phyloP scores from a whole-genome alignment of 2,113 vertebrate species.

The Collichthys lucidus region DNA sequence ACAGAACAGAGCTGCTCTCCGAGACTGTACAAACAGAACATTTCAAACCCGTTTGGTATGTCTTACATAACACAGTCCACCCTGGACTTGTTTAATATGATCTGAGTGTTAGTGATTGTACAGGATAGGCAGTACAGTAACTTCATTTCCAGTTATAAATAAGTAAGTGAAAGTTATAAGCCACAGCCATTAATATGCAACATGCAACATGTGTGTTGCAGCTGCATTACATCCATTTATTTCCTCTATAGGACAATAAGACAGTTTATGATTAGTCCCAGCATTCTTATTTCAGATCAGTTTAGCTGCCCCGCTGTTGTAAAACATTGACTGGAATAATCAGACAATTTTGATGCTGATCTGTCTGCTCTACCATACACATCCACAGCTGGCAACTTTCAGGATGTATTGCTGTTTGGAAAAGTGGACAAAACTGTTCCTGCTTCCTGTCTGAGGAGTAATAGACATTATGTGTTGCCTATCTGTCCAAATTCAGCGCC shows the following conservation, averaged over 20 bases:
- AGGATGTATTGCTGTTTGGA: not conserved
- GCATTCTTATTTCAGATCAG: not conserved
- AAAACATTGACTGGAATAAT: not conserved
- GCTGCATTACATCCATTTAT: not conserved
- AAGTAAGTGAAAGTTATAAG: not conserved
- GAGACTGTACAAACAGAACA: too few relatives aligned
- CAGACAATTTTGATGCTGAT: not conserved
- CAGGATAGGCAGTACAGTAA: not conserved
- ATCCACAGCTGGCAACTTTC: not conserved
- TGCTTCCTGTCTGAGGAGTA: not conserved
- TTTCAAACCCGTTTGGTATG: too few relatives aligned
- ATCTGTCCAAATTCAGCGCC: not conserved
- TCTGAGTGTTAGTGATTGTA: too few relatives aligned
- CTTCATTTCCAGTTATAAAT: not conserved
- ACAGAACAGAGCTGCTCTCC: too few relatives aligned
- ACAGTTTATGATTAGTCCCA: not conserved
- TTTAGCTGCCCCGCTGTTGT: not conserved
- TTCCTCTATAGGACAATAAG: not conserved
- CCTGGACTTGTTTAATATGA: too few relatives aligned
- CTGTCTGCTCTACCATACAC: not conserved
- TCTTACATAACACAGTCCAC: too few relatives aligned
- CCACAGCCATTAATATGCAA: not conserved
- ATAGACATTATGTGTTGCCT: constrained; percentile 1
- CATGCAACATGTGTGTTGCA: not conserved
- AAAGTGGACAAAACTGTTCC: constrained; percentile 14